Evolutionary conservation across 2,113 vertebrate genomes (phyloP).

Genomic region (Pantherophis guttatus): DNA sequence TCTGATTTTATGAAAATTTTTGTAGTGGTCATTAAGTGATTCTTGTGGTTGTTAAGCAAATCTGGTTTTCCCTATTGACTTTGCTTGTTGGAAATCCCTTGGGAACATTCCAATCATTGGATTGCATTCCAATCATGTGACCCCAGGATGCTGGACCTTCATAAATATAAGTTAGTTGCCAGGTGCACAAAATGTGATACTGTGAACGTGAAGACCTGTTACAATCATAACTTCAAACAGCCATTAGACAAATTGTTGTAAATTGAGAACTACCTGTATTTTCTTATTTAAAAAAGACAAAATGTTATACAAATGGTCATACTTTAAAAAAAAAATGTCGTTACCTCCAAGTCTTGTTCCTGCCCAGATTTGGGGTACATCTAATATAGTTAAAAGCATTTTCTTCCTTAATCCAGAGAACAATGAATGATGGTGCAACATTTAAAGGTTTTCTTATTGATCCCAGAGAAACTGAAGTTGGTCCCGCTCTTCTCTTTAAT

Average conservation of each 20-base stretch:
- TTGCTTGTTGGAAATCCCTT: neutral
- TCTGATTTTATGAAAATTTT: neutral
- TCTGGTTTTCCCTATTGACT: neutral
- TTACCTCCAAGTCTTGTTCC: neutral
- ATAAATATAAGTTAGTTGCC: neutral
- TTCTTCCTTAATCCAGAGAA: neutral
- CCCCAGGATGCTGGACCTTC: neutral
- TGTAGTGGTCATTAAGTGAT: neutral
- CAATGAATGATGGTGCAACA: neutral
- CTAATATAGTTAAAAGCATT: neutral
- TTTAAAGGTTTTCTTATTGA: neutral
- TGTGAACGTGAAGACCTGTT: neutral
- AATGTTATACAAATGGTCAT: neutral
- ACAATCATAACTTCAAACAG: neutral
- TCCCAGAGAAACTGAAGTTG: neutral
- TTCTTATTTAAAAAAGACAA: neutral
- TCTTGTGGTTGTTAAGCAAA: neutral
- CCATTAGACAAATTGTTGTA: neutral
- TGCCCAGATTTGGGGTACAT: neutral
- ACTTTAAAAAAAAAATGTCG: neutral
- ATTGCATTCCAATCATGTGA: neutral
- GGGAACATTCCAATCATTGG: neutral
- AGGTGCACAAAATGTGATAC: neutral
- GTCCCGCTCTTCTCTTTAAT: neutral
- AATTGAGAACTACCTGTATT: neutral